Evolutionary conservation across 2,888 invertebrate genomes (phyloP).

Genomic region (Melieria picta): DNA sequence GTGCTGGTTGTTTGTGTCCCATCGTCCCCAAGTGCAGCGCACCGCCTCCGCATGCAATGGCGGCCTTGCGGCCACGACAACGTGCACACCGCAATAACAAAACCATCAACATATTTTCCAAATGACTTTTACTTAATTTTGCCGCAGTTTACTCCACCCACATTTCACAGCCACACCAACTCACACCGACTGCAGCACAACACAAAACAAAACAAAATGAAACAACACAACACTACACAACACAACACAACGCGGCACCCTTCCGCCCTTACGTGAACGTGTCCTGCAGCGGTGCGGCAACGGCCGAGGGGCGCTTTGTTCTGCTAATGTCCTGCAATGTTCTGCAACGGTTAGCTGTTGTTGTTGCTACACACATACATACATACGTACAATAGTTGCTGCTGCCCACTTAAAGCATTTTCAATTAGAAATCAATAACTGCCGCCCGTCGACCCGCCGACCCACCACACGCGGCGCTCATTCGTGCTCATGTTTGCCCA

Average conservation of each 20-base stretch:
- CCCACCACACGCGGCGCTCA: neutral
- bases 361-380: neutral
- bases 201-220: too few species aligned
- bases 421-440: slow-evolving; percentile 59
- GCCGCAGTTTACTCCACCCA: neutral
- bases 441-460: slow-evolving; percentile 13
- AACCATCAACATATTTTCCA: slow-evolving; percentile 32
- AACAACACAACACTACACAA: too few species aligned
- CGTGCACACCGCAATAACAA: neutral
- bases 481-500: too few species aligned
- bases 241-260: too few species aligned
- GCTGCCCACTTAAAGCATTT: slow-evolving; percentile 51
- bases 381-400: neutral
- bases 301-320: neutral
- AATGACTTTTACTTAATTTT: slow-evolving; percentile 28
- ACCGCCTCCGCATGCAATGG: too few species aligned
- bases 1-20: too few species aligned
- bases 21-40: too few species aligned
- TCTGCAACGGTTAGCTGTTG: neutral
- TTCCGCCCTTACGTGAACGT: too few species aligned
- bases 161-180: neutral
- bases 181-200: too few species aligned
- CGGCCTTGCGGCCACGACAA: slow-evolving; percentile 1
- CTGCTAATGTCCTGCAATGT: neutral
- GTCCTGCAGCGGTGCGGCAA: neutral